phyloP scores from a whole-genome alignment of 2,113 vertebrate species.

The Petaurus breviceps region DNA sequence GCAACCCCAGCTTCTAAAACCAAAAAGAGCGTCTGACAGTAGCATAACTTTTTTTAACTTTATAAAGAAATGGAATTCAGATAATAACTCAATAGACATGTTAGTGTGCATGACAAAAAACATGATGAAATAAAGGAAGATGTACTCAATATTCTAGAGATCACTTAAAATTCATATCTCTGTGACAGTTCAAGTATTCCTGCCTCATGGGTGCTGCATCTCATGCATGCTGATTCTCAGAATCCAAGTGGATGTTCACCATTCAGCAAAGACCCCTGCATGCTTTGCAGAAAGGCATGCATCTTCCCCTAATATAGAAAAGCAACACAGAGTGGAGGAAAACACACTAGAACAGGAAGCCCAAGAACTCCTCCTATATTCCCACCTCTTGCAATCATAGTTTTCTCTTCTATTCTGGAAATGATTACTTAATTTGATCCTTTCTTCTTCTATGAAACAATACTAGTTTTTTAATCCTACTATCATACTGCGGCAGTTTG shows the following conservation, averaged over 20 bases:
- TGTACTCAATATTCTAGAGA: fast-evolving
- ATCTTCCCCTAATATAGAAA: neutral
- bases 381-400: neutral
- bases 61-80: slow-evolving; percentile 14
- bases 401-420: neutral
- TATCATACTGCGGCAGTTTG: neutral
- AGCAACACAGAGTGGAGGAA: neutral
- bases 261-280: neutral
- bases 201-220: neutral
- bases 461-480: neutral
- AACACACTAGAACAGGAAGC: neutral
- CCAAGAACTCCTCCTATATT: neutral
- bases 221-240: slow-evolving; percentile 53
- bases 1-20: neutral
- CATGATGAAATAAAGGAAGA: slow-evolving; percentile 17
- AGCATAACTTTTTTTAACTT: slow-evolving; percentile 24
- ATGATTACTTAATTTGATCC: neutral
- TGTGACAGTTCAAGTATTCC: fast-evolving
- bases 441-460: neutral
- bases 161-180: slow-evolving; percentile 23
- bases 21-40: neutral
- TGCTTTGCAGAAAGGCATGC: neutral
- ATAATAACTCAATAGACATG: slow-evolving; percentile 22
- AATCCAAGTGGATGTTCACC: slow-evolving; percentile 46
- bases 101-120: slow-evolving; percentile 19